Base-by-base conservation (phyloP, 1,140 invertebrate species). In the Drosophila subpulchrella region DNA sequence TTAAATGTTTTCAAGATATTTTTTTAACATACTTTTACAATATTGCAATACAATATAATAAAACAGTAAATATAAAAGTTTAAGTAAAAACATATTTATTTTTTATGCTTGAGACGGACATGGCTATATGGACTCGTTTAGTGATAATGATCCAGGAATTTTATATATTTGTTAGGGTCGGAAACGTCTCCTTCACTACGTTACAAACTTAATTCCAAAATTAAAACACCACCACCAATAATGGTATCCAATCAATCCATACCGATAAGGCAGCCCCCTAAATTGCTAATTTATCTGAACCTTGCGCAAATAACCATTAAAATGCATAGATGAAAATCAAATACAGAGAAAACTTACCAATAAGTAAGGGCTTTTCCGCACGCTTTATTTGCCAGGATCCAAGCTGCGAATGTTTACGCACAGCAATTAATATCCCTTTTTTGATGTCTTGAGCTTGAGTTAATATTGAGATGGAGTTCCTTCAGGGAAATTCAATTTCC, bases 391-490 rank as follows among this genome's bases (percentile, higher is more conserved):
- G 71, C 71, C 47, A 47, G 71, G 32, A 51, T 62, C 30, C 58
- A 50, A 24, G 34, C 24, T 58, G 34, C 42, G 63, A 56, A 15
- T 66, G 61, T 85, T 81, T 82, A 57, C 62, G 46, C 38, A 53
- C 36, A 71, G 58, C 77, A 81, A 83, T 78, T 82, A 75, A 79
- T 78, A 86, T 83, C 59, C 78, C 62, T 60, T 63, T 74, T 82
- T 88, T 76, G 83, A 86, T 86, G 63, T 86, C 47, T 77, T 54
- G 36, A 62, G 67, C 75, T 84, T 82, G 34, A 65, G 75, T 82
- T 82, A 82, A 79, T 88, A 88, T 79, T 86, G 58, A 74, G 67
- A 73, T 68, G 60, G 20, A 76, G 74, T 77, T 48, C 63, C 24
- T 13, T 17, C 8, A 4, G 15, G 50, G 47, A 38, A 48, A 58